Percentiles rank a stretch among this genome's conserved stretches.
These are phyloP conservation scores for Hyperoplus lanceolatus DNA, from an alignment of 2,797 vertebrate species.

Conservation along the genomic window DNA sequence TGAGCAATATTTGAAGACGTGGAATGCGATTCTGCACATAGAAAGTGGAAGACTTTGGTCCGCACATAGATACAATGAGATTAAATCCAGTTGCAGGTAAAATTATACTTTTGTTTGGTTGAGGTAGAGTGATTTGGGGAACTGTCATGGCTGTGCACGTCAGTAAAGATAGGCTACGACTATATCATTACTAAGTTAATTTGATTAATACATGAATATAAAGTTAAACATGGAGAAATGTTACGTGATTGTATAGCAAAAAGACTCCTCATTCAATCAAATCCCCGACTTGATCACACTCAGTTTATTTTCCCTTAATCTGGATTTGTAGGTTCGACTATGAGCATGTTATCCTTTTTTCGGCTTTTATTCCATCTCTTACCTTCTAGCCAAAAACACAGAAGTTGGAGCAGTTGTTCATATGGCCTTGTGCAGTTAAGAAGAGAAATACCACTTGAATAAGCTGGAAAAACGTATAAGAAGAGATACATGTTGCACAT, in stretches of 20 bases:
- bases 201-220: not conserved
- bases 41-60: constrained; percentile 20
- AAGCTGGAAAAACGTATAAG: not conserved
- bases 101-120: constrained; percentile 13
- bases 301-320: not conserved
- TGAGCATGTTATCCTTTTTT: not conserved
- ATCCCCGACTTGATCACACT: constrained; percentile 24
- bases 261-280: constrained; percentile 26
- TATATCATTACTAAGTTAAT: not conserved
- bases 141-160: not conserved
- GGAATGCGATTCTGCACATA: constrained; percentile 2
- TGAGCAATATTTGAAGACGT: constrained; percentile 33
- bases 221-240: not conserved
- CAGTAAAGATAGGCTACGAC: not conserved
- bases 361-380: not conserved
- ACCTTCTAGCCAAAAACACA: not conserved
- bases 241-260: too few species aligned
- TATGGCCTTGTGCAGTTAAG: not conserved
- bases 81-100: constrained; percentile 56
- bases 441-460: not conserved
- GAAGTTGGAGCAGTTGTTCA: not conserved
- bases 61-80: not conserved
- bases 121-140: not conserved
- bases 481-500: constrained; percentile 41
- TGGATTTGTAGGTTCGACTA: constrained; percentile 19